Base-by-base conservation (phyloP, 2,888 invertebrate genomes). In the Acholoe squamosa region DNA sequence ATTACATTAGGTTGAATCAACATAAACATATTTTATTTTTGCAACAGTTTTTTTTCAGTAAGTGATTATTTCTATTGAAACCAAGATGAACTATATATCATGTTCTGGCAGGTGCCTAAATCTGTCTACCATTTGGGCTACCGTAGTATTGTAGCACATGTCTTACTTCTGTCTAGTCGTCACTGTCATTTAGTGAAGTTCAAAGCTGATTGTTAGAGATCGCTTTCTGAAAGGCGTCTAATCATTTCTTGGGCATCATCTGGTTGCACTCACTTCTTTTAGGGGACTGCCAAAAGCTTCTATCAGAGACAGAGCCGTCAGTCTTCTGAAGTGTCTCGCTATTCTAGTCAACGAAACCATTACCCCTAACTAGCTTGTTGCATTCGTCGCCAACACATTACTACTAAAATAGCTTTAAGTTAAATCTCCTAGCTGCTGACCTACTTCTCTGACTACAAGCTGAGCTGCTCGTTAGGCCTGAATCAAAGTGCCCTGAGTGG, bases 301-400 rank as follows among this genome's bases (percentile, higher is more conserved):
- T 7, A 61, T 0, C 61, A n/a, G 61, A 19, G 61, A n/a, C n/a
- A n/a, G 61, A n/a, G 61, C 61, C 61, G 19, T 61, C n/a, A n/a
- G 22, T 61, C 22, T 7, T 61, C 61, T 61, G 61, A n/a, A n/a
- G 61, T 61, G 61, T n/a, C 61, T 61, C 61, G 61, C 19, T 61
- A 61, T 61, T 19, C n/a, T n/a, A n/a, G 61, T 61, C 61, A 61
- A 19, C 28, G 71, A 28, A 71, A 71, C 71, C 71, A 71, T 71
- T 71, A 28, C 71, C 25, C 1, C n/a, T 28, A 71, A 71, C 19
- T 71, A 25, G 28, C 71, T 71, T 28, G 43, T 10, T 43, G 43
- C 43, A 43, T 43, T 7, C 43, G 43, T 43, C 43, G 5, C 43
- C 43, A 43, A 43, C 43, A 3, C 43, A 43, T 43, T 43, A 43